Base-by-base conservation (phyloP, 2,797 vertebrate genomes). In the Amblyopsis hoosieri region DNA sequence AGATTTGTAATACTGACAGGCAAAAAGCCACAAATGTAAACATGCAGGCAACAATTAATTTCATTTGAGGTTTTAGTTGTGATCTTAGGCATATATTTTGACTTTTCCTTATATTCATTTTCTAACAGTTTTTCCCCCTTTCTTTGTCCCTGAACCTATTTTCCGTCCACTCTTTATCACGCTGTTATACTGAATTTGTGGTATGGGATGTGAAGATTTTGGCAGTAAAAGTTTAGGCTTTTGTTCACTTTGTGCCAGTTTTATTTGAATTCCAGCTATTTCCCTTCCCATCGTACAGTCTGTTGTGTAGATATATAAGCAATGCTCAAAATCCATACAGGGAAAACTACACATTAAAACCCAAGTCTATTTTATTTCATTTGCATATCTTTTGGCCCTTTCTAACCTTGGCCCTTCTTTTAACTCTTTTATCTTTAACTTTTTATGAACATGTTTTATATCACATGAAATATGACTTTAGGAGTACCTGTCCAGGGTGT, bases 211-310 rank as follows among this genome's bases (percentile, higher is more conserved):
- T 73, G 64, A 66, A 65, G 57, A 48, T 76, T 71, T 79, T 48
- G 66, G 54, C 48, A 17, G 19, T 17, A 9, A 29, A 42, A 2
- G 23, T n/a, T 1, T 5, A 17, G 33, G 5, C 37, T 62, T 61
- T 66, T 33, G 45, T 63, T 74, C 33, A 52, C 12, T 5, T 15
- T 45, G 10, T 73, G 62, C 12, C 71, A 60, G 69, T 76, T 75
- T 74, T 77, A 78, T 79, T 68, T 79, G 45, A 74, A 73, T 70
- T 79, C 61, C 64, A 58, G 54, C 64, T 74, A 42, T 65, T 63
- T 66, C 67, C 3, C 14, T n/a, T 1, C 12, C 54, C 4, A 4
- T 52, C 48, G 69, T 54, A n/a, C 53, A 62, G 57, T 62, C 31
- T 67, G 8, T 53, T 55, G 23, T 66, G 48, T 58, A 7, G 14